These are phyloP conservation scores for Sphaeramia orbicularis DNA, from an alignment of 2,797 vertebrate species.

Conservation along the genomic window DNA sequence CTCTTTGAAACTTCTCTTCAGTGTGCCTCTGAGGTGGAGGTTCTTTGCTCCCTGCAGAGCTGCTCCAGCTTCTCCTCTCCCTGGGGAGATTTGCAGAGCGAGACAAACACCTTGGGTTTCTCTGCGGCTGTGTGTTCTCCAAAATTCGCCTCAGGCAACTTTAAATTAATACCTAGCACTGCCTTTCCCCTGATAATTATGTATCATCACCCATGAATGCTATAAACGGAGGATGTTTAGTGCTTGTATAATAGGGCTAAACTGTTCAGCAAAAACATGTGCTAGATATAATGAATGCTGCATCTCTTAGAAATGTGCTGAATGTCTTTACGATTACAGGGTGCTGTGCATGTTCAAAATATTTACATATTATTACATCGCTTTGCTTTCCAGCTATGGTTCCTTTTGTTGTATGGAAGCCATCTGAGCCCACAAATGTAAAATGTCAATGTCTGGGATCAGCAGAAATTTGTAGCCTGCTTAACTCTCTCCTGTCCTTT, in stretches of 20 bases:
- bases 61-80: slow-evolving; percentile 71
- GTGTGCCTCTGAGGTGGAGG: slow-evolving; percentile 60
- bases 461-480: slow-evolving; percentile 45
- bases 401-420: slow-evolving; percentile 44
- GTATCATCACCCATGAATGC: slow-evolving; percentile 71
- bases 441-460: slow-evolving; percentile 46
- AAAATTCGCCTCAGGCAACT: slow-evolving; percentile 74
- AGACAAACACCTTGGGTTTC: slow-evolving; percentile 84
- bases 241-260: slow-evolving; percentile 71
- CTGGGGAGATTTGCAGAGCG: slow-evolving; percentile 76
- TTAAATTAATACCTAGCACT: slow-evolving; percentile 77
- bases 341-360: slow-evolving; percentile 51
- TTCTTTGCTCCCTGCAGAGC: slow-evolving; percentile 78
- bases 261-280: slow-evolving; percentile 50
- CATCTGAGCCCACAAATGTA: slow-evolving; percentile 42
- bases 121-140: slow-evolving; percentile 79
- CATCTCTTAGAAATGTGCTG: slow-evolving; percentile 52
- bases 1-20: slow-evolving; percentile 79
- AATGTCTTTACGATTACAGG: slow-evolving; percentile 54
- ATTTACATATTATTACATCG: slow-evolving; percentile 67
- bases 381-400: slow-evolving; percentile 31
- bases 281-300: slow-evolving; percentile 58
- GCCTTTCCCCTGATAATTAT: slow-evolving; percentile 74
- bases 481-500: slow-evolving; percentile 50
- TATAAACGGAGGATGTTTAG: slow-evolving; percentile 74